These are phyloP conservation scores for Ianthella basta DNA, from an alignment of 37 sponge, comb jelly and placozoan species.

Conservation along the genomic window DNA sequence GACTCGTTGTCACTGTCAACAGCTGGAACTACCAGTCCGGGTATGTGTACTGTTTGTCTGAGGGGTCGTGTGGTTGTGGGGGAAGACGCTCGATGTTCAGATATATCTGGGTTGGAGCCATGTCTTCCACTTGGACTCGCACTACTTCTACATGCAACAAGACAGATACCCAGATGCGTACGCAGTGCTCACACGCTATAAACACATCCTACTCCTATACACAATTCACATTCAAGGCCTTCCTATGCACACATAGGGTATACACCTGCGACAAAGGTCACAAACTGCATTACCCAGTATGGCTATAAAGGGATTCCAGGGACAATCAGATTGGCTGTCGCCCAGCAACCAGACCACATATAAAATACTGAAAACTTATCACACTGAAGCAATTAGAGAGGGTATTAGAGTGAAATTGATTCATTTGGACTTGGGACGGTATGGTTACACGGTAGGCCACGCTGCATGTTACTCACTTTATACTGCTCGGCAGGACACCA, in stretches of 20 bases:
- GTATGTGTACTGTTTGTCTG: slow-evolving; percentile 4
- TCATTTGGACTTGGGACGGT: no score
- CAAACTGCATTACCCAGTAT: no score
- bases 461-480: slow-evolving; percentile 1
- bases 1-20: slow-evolving; percentile 37
- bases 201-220: no score
- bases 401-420: not conserved
- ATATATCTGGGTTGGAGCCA: slow-evolving; percentile 5
- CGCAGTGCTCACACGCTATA: no score
- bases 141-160: not conserved
- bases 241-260: no score
- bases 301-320: no score
- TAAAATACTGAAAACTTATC: not conserved
- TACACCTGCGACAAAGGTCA: no score
- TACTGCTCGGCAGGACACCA: slow-evolving; percentile 12
- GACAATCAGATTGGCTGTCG: no score
- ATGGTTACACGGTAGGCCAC: no score
- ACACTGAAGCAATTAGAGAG: not conserved
- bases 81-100: slow-evolving; percentile 1
- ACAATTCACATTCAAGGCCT: no score
- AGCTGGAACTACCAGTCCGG: slow-evolving; percentile 15
- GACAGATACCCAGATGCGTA: not conserved
- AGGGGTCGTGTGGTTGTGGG: slow-evolving; percentile 7
- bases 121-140: not conserved
- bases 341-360: not conserved